These are phyloP conservation scores for Phymanthus crucifer DNA, from an alignment of 92 coral and sea anemone species.

Conservation along the genomic window DNA sequence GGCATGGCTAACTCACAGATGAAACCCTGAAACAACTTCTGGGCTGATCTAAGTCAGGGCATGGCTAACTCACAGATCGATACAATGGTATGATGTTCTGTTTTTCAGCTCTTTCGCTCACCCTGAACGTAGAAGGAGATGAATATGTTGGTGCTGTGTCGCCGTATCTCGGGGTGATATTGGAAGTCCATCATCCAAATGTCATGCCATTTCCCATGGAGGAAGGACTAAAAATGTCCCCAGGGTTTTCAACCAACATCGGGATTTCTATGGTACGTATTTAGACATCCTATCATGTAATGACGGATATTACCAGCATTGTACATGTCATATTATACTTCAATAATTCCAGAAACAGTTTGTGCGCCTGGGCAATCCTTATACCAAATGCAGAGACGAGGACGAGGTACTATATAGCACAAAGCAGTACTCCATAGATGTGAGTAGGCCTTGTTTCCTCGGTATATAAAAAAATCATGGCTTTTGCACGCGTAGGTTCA, in stretches of 20 bases:
- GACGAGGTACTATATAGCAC: not conserved
- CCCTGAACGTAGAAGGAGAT: slow-evolving; percentile 23
- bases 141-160: slow-evolving; percentile 26
- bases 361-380: not conserved
- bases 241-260: not conserved
- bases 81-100: not conserved
- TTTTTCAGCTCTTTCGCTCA: slow-evolving; percentile 8
- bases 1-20: too few relatives aligned
- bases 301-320: too few relatives aligned
- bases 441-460: too few relatives aligned
- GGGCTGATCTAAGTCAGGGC: too few relatives aligned
- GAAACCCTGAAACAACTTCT: not conserved
- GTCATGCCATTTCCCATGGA: slow-evolving; percentile 9
- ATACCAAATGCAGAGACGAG: not conserved
- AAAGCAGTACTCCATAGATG: not conserved
- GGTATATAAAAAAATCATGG: too few relatives aligned
- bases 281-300: not conserved
- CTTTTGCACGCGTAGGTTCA: too few relatives aligned
- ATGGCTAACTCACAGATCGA: too few relatives aligned
- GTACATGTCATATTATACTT: not conserved
- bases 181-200: slow-evolving; percentile 9
- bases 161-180: slow-evolving; percentile 9
- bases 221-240: slow-evolving; percentile 10
- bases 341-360: not conserved
- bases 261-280: not conserved